Evolutionary conservation across 1,140 invertebrate species (phyloP), one percentile per base, ranked within the genome.

Genomic region (Hetaerina americana): DNA sequence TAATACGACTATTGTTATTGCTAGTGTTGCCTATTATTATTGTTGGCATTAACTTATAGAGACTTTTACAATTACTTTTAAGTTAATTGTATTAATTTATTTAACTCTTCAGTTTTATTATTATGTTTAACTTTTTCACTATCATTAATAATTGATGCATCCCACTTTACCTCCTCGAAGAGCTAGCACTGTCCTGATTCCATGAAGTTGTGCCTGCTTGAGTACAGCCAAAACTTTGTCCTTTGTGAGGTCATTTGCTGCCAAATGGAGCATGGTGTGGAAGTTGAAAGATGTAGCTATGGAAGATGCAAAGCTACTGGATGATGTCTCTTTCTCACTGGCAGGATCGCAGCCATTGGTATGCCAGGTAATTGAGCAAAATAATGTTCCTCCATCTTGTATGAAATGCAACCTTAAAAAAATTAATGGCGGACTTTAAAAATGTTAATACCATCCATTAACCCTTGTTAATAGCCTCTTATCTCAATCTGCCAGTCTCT

Each of bases 111-210:
- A n/a, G n/a, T n/a, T n/a, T n/a, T n/a, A n/a, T n/a, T n/a, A n/a
- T n/a, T n/a, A n/a, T n/a, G n/a, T n/a, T n/a, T n/a, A n/a, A n/a
- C n/a, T n/a, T n/a, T n/a, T n/a, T n/a, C n/a, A n/a, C n/a, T n/a
- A n/a, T n/a, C n/a, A n/a, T n/a, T n/a, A n/a, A n/a, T n/a, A n/a
- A n/a, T n/a, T n/a, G n/a, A n/a, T n/a, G n/a, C n/a, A n/a, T n/a
- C n/a, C n/a, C n/a, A n/a, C n/a, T n/a, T n/a, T n/a, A 68, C 79
- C 85, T 82, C 78, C 78, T 74, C 73, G 74, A 24, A 82, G 71
- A 1, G 74, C 77, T 74, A 80, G 79, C 40, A 81, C 73, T 68
- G 78, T 80, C 27, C 26, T 67, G 49, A 76, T 77, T 3, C 75
- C 78, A 27, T 68, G 15, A 6, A 71, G 5, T 0, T 78, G 69